phyloP scores from a whole-genome alignment of 1,140 invertebrate genomes.

The Lepidurus apus region DNA sequence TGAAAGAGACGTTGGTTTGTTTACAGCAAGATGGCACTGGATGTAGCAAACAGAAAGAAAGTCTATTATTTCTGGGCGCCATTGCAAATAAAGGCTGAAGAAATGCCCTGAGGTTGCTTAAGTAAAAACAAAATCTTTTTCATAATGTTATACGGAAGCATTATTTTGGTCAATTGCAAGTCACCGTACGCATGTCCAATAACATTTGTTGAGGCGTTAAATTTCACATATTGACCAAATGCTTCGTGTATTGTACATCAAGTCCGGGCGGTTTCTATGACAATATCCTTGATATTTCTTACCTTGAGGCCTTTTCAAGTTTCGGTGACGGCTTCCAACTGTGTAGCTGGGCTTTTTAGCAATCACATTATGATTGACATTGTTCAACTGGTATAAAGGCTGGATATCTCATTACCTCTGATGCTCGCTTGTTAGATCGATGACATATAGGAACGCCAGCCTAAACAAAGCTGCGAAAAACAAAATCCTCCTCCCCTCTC shows the following conservation, averaged over 20 bases:
- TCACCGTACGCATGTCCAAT: not conserved
- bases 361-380: constrained; percentile 8
- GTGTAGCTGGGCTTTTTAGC: not conserved
- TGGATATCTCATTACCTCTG: not conserved
- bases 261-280: constrained; percentile 1
- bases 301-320: not conserved
- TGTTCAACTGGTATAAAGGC: not conserved
- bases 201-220: not conserved
- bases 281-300: not conserved
- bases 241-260: not conserved
- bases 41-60: too few species aligned
- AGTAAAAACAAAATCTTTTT: too few species aligned
- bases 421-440: constrained; percentile 7
- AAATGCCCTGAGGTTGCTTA: too few species aligned
- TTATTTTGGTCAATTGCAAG: not conserved
- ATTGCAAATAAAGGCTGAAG: too few species aligned
- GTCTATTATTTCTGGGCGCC: too few species aligned
- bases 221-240: not conserved
- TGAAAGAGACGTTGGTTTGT: too few species aligned
- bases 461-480: not conserved
- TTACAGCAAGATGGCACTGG: too few species aligned
- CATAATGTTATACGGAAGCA: too few species aligned
- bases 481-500: not conserved
- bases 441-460: not conserved
- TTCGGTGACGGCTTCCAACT: not conserved